Evolutionary conservation across 2,797 vertebrate genomes (phyloP).

Genomic region (Eurystomus glaucurus): DNA sequence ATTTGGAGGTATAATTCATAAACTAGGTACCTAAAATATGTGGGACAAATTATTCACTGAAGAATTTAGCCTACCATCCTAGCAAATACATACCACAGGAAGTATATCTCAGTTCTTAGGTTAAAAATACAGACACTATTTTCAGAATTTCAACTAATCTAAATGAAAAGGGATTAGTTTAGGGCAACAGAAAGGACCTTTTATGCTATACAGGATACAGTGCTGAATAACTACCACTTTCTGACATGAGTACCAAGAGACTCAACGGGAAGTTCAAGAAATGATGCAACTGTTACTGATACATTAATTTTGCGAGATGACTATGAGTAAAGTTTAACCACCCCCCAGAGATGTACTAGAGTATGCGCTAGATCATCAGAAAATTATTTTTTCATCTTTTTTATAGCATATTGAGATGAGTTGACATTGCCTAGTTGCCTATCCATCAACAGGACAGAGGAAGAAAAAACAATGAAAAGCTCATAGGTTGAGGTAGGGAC

Average conservation of each 20-base stretch:
- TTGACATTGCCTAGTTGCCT: background rate
- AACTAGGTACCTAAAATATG: background rate
- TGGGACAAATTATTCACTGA: background rate
- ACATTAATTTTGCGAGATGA: background rate
- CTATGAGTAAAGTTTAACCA: background rate
- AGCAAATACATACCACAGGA: background rate
- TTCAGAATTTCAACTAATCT: background rate
- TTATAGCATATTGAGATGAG: accelerated
- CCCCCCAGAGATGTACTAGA: accelerated
- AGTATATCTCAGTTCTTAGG: background rate
- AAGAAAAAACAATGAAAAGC: background rate
- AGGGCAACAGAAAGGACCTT: background rate
- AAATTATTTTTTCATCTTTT: background rate
- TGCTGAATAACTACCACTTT: background rate
- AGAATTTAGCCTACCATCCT: background rate
- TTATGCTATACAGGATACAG: background rate
- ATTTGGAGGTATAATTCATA: background rate
- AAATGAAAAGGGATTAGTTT: background rate
- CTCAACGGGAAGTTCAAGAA: background rate
- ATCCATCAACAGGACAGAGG: background rate
- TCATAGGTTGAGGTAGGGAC: background rate
- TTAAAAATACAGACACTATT: background rate
- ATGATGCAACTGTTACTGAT: background rate
- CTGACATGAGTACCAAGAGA: background rate
- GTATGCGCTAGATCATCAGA: background rate